Base-by-base conservation (phyloP, 53 echinoderm and acorn worm species). In the Antedon mediterranea region DNA sequence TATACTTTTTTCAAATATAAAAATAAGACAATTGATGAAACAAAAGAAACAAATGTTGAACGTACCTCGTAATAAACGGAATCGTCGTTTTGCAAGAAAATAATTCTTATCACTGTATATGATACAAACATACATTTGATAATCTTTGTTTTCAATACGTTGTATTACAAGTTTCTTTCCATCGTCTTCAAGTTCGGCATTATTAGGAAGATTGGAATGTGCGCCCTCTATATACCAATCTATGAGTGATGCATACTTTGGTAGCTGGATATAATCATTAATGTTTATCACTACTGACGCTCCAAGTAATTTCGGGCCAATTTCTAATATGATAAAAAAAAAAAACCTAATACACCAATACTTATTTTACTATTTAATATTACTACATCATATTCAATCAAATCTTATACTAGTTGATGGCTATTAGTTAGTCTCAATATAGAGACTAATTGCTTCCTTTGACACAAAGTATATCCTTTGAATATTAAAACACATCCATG, bases 101-200 rank as follows among this genome's bases (percentile, higher is more conserved):
- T 74, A 82, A 73, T 71, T 71, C 31, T 29, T 71, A 18, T n/a
- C 26, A 27, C 73, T 82, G 78, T 86, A 86, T 30, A 78, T 78
- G 29, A 78, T 82, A 77, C 86, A 86, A 26, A 74, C 85, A 42
- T 78, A 86, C 29, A 86, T 77, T 27, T 82, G 81, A 42, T 80
- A 77, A 74, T 86, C 82, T 31, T 78, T 75, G 31, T 42, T 76
- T 28, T 77, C 78, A 7, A 74, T 28, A 43, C 74, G 78, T 3
- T 76, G 34, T 14, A 86, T 78, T 28, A 43, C 28, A 43, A 82
- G 71, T 27, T 77, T 43, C 29, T 77, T 43, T 15, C 78, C 73
- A 13, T 73, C 81, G 34, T 82, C 74, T 78, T 78, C 73, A 13
- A 82, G 44, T 26, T n/a, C 30, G 72, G 29, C 71, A 14, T 80